A percentile compares a stretch with the other conserved stretches of the same genome.
phyloP scores from a whole-genome alignment of 2,888 invertebrate genomes.

The Oscheius onirici region DNA sequence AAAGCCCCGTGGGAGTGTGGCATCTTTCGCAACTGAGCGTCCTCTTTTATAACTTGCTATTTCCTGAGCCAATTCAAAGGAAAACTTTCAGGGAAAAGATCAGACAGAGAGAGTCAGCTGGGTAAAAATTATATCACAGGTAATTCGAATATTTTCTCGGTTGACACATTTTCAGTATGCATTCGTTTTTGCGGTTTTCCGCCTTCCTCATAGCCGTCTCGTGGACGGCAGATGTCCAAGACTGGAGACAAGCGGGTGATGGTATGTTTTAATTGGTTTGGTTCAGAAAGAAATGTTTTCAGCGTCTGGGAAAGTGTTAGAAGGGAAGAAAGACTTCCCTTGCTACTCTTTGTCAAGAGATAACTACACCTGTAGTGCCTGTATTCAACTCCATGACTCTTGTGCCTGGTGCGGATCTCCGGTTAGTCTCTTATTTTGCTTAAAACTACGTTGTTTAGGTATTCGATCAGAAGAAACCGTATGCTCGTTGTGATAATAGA shows the following conservation, averaged over 20 bases:
- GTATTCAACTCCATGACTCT: slow-evolving; percentile 69
- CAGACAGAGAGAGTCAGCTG: background rate
- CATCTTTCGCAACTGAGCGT: slow-evolving; percentile 3
- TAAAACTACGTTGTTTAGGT: slow-evolving; percentile 45
- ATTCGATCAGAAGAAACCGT: slow-evolving; percentile 66
- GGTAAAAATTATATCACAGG: background rate
- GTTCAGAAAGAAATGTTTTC: background rate
- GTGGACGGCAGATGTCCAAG: slow-evolving; percentile 31
- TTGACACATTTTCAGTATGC: slow-evolving; percentile 8
- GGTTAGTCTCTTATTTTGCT: slow-evolving; percentile 48
- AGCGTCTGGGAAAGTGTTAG: slow-evolving; percentile 65
- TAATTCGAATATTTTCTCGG: background rate
- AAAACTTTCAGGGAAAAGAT: background rate
- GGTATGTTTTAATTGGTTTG: slow-evolving; percentile 10
- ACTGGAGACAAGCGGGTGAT: slow-evolving; percentile 34
- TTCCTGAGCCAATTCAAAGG: background rate
- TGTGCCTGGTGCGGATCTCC: slow-evolving; percentile 71
- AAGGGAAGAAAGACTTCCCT: slow-evolving; percentile 66
- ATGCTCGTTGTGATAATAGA: slow-evolving; percentile 67
- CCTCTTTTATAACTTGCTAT: background rate
- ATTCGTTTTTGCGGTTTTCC: slow-evolving; percentile 23
- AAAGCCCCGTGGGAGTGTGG: slow-evolving; percentile 24
- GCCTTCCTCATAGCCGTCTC: slow-evolving; percentile 20
- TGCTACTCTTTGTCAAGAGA: slow-evolving; percentile 70
- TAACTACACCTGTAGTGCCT: slow-evolving; percentile 71